phyloP scores from a whole-genome alignment of 2,797 vertebrate genomes.

The Betta splendens region DNA sequence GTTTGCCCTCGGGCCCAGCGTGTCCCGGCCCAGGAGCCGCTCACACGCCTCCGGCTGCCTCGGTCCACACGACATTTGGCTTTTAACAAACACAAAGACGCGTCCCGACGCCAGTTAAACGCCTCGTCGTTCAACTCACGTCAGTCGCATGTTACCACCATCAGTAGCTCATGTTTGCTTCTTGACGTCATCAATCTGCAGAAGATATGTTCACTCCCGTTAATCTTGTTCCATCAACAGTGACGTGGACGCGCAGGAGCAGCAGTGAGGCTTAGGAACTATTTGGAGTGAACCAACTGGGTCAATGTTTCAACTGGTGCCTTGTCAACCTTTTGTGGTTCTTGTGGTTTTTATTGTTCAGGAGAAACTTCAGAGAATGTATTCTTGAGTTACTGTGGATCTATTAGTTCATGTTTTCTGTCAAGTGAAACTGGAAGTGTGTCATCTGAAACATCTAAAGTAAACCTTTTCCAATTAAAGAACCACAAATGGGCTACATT shows the following conservation, averaged over 20 bases:
- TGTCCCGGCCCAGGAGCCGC: constrained; percentile 32
- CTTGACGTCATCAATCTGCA: background rate
- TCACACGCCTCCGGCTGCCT: constrained; percentile 1
- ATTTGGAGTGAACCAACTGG: constrained; percentile 4
- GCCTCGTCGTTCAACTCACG: background rate
- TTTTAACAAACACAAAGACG: no score
- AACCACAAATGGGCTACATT: no score
- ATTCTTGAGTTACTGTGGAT: no score
- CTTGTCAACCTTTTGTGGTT: background rate
- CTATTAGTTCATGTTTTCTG: no score
- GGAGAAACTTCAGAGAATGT: no score
- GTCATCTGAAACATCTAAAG: no score
- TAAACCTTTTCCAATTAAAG: no score
- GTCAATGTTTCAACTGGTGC: constrained; percentile 2
- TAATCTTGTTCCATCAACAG: constrained; percentile 17
- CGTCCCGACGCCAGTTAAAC: no score
- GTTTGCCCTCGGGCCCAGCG: constrained; percentile 52
- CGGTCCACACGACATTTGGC: no score
- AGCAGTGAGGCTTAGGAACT: constrained; percentile 13
- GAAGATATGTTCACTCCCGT: background rate
- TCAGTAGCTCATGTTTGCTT: background rate
- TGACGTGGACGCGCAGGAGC: constrained; percentile 10
- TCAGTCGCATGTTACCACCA: background rate
- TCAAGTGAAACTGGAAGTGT: no score
- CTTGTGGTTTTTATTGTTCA: no score